Evolutionary conservation across 2,888 invertebrate species (phyloP).

Genomic region (Epiblema foenella): DNA sequence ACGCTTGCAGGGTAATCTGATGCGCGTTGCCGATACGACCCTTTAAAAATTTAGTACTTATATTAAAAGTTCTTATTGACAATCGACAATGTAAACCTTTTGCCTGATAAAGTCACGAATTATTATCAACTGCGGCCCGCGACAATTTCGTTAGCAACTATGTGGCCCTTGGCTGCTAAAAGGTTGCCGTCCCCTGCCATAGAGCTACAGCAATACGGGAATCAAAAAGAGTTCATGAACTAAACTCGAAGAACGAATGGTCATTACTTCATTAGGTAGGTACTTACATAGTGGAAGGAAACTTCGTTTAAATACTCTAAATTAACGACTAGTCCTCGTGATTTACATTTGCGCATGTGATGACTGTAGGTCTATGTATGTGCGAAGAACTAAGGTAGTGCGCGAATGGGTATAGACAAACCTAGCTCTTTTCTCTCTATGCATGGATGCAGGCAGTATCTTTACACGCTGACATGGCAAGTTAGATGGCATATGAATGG

Average conservation of each 20-base stretch:
- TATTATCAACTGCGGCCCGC: no score
- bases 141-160: no score
- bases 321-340: constrained; percentile 27
- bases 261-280: not conserved
- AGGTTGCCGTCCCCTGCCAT: no score
- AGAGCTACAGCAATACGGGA: not conserved
- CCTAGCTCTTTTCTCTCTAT: not conserved
- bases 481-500: constrained; percentile 29
- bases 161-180: no score
- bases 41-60: no score
- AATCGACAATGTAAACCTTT: no score
- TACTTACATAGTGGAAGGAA: constrained; percentile 15
- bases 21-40: no score
- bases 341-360: constrained; percentile 33
- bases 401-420: not conserved
- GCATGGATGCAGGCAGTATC: not conserved
- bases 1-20: no score
- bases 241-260: not conserved
- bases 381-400: not conserved
- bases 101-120: no score
- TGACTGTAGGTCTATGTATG: constrained; percentile 18
- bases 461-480: not conserved
- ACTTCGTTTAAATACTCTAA: constrained; percentile 24
- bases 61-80: no score
- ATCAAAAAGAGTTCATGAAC: not conserved